Evolutionary conservation across 2,113 vertebrate species (phyloP).

Genomic region (Struthio camelus): DNA sequence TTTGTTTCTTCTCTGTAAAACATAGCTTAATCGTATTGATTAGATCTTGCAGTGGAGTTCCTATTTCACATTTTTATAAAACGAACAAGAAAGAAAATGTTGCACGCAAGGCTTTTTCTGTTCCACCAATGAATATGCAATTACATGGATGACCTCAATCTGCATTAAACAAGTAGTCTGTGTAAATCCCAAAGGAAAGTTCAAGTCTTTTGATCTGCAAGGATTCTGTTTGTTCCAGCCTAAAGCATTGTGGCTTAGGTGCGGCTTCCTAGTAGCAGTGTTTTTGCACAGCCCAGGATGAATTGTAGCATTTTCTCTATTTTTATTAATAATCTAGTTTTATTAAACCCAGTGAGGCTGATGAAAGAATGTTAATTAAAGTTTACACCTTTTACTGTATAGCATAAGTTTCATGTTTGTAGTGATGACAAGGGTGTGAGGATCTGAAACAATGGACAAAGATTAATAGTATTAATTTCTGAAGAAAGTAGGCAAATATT

Average conservation of each 20-base stretch:
- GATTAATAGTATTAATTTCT: neutral
- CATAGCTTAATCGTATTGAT: neutral
- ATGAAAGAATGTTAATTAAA: slow-evolving; percentile 4
- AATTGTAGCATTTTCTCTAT: neutral
- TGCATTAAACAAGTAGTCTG: neutral
- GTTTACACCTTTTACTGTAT: neutral
- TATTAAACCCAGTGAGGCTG: neutral
- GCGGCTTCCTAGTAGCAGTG: neutral
- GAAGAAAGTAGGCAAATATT: neutral
- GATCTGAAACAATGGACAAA: neutral
- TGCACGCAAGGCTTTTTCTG: neutral
- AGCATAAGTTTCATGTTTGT: neutral
- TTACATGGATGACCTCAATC: neutral
- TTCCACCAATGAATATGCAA: neutral
- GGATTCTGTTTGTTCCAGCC: neutral
- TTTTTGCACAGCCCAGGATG: neutral
- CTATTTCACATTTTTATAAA: neutral
- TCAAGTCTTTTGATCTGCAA: neutral
- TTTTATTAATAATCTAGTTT: neutral
- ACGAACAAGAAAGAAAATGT: neutral
- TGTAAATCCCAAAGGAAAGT: neutral
- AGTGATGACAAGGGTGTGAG: neutral
- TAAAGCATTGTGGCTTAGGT: neutral
- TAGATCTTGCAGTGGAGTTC: neutral
- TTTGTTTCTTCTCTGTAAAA: neutral